Evolutionary conservation across 1,140 invertebrate genomes (phyloP).

Genomic region (Lepidurus couesii): DNA sequence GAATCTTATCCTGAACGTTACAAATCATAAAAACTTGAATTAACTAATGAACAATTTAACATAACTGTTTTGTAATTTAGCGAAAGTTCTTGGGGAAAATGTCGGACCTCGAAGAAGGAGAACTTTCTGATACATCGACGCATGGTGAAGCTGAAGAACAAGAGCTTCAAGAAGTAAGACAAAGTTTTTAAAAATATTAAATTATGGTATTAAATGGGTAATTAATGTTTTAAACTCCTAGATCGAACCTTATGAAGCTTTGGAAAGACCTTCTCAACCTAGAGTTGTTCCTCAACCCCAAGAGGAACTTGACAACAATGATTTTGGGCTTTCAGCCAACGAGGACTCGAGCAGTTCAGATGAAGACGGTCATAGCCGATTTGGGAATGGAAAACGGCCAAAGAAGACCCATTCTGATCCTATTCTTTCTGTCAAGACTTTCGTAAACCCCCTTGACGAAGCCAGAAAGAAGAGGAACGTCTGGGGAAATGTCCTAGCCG

Average conservation of each 20-base stretch:
- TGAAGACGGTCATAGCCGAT: slow-evolving; percentile 10
- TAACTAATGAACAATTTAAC: too few species aligned
- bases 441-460: neutral
- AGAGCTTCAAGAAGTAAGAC: neutral
- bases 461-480: slow-evolving; percentile 23
- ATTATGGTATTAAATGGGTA: neutral
- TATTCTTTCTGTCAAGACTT: neutral
- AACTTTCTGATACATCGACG: neutral
- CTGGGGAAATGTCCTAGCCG: slow-evolving; percentile 30
- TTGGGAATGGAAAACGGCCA: neutral
- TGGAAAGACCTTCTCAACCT: slow-evolving; percentile 29
- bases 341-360: slow-evolving; percentile 23
- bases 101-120: slow-evolving; percentile 2
- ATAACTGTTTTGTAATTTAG: too few species aligned
- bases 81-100: neutral
- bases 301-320: neutral
- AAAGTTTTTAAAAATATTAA: neutral
- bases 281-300: neutral
- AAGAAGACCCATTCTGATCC: slow-evolving; percentile 18
- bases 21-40: too few species aligned
- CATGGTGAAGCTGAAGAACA: neutral
- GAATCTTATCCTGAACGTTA: too few species aligned
- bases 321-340: slow-evolving; percentile 10
- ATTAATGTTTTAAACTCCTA: neutral
- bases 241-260: slow-evolving; percentile 31